Percentiles rank a stretch among this genome's conserved stretches.
These are phyloP conservation scores for Nemopilema nomurai DNA, from an alignment of 30 jellyfish, hydroid and myxozoan species.

Conservation along the genomic window DNA sequence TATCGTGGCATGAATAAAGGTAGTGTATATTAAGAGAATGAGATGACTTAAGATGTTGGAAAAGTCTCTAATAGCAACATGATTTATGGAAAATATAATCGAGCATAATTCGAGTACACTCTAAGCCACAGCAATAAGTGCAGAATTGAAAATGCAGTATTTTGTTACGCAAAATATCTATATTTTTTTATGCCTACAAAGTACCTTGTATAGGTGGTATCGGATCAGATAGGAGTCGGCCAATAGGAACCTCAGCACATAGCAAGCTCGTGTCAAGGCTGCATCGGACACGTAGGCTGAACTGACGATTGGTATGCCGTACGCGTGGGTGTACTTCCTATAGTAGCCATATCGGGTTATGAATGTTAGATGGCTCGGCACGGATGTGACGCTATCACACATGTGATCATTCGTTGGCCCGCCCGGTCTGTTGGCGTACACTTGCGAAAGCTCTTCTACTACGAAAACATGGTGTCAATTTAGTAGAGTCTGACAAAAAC, in stretches of 20 bases:
- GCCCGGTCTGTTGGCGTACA: conserved; percentile 52
- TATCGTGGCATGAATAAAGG: too few relatives aligned
- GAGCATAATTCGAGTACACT: too few relatives aligned
- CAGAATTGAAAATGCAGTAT: too few relatives aligned
- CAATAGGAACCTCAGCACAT: conserved; percentile 65
- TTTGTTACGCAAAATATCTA: too few relatives aligned
- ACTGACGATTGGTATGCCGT: conserved; percentile 78
- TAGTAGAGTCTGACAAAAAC: background rate
- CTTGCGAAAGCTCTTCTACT: background rate
- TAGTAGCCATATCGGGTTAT: conserved; percentile 61
- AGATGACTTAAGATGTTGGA: too few relatives aligned
- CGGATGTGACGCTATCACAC: conserved; percentile 54
- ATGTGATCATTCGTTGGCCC: conserved; percentile 58
- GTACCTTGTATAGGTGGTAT: conserved; percentile 64
- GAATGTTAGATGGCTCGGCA: conserved; percentile 69
- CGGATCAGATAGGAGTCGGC: conserved; percentile 62
- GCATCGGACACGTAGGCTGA: conserved; percentile 64
- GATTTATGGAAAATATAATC: too few relatives aligned
- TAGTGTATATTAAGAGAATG: too few relatives aligned
- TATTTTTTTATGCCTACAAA: too few relatives aligned
- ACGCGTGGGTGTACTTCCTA: conserved; percentile 79
- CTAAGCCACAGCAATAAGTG: too few relatives aligned
- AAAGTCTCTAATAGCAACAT: too few relatives aligned
- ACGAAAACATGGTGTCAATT: background rate
- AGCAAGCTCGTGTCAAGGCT: conserved; percentile 78